phyloP scores from a whole-genome alignment of 2,113 vertebrate species.

The Sturnus vulgaris region DNA sequence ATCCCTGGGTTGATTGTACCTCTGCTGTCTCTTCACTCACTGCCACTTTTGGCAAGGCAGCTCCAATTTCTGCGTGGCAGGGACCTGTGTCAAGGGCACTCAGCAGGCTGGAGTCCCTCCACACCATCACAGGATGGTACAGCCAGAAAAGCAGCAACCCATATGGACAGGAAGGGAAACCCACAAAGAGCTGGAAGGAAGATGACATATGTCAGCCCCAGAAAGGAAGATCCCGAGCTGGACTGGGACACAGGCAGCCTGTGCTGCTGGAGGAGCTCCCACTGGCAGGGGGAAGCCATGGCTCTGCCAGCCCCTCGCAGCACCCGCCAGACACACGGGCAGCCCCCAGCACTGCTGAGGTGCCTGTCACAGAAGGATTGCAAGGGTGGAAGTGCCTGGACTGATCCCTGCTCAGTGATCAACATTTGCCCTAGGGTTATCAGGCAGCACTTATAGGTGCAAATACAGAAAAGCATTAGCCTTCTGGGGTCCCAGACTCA shows the following conservation, averaged over 20 bases:
- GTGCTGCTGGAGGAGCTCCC: neutral
- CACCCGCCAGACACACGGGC: rapidly evolving
- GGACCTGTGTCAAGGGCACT: neutral
- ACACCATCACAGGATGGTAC: rapidly evolving
- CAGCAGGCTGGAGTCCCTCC: neutral
- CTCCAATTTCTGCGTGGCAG: neutral
- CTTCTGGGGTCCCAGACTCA: neutral
- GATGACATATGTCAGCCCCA: neutral
- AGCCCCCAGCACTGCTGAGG: neutral
- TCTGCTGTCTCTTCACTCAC: neutral
- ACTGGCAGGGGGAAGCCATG: rapidly evolving
- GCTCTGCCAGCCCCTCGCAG: neutral
- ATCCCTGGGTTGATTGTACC: too few relatives aligned
- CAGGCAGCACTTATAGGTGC: neutral
- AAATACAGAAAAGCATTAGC: neutral
- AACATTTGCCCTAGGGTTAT: neutral
- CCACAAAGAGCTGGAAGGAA: neutral
- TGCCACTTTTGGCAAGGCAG: neutral
- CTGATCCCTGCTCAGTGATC: neutral
- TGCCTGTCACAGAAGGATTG: neutral
- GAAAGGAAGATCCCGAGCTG: neutral
- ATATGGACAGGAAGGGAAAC: neutral
- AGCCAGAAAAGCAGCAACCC: neutral
- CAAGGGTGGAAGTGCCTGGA: neutral
- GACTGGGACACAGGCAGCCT: rapidly evolving